Evolutionary conservation across 2,797 vertebrate genomes (phyloP).

Genomic region (Enoplosus armatus): DNA sequence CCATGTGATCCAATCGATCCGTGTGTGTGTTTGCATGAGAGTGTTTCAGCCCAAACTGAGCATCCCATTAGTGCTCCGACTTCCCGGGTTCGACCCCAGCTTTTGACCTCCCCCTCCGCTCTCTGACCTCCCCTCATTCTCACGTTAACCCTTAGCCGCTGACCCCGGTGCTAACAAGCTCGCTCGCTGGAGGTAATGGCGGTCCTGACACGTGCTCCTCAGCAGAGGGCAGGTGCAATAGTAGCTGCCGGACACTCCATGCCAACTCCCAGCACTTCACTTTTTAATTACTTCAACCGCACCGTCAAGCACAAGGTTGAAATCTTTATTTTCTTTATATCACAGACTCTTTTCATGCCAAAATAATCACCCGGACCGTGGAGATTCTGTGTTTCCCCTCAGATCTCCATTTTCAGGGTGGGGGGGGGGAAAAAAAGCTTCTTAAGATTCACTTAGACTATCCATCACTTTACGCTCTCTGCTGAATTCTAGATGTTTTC

Average conservation of each 20-base stretch:
- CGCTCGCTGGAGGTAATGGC: constrained; percentile 24
- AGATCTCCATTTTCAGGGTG: constrained; percentile 31
- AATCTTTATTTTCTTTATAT: constrained; percentile 12
- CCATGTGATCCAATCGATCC: neutral
- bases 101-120: constrained; percentile 45
- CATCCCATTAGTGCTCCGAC: constrained; percentile 36
- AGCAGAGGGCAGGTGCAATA: constrained; percentile 45
- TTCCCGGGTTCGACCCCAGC: constrained; percentile 10
- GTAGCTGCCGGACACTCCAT: neutral
- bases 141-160: constrained; percentile 50
- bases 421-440: no score
- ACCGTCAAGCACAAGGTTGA: constrained; percentile 5
- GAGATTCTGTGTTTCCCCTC: constrained; percentile 7
- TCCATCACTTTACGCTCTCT: constrained; percentile 26
- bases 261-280: constrained; percentile 22
- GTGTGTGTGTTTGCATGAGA: constrained; percentile 25
- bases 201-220: constrained; percentile 45
- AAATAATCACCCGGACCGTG: constrained; percentile 1
- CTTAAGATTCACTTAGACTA: constrained; percentile 39
- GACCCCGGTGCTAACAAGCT: constrained; percentile 64
- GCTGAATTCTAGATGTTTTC: constrained; percentile 48
- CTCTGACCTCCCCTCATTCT: constrained; percentile 30
- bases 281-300: constrained; percentile 55
- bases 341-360: constrained; percentile 1
- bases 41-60: constrained; percentile 8